Base-by-base conservation (phyloP, 1,140 invertebrate species). In the Andricus grossulariae region DNA sequence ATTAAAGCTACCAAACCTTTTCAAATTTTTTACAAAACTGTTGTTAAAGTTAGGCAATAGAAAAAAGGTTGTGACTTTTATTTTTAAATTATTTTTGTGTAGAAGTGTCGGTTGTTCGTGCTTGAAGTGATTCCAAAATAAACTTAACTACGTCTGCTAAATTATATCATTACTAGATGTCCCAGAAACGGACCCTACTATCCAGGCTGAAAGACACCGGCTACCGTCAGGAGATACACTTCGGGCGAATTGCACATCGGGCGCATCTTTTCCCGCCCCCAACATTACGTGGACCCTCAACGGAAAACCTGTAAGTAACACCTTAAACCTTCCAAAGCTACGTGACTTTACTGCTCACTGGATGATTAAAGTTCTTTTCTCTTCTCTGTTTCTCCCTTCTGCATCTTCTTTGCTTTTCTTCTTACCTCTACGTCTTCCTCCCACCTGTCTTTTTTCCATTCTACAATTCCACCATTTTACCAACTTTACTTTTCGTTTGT, bases 281-380 rank as follows among this genome's bases (percentile, higher is more conserved):
- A 93, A 95, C 85, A 94, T 97, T 87, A 96, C 95, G 75, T 97
- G 96, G 96, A 93, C 95, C 83, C 94, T 97, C 87, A 97, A 97
- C 92, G 94, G 94, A 83, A 92, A 94, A 86, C 94, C 94, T 93
- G 96, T 97, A 93, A 93, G 89, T 91, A 88, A 88, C 79, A 80
- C 74, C 80, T 76, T 76, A 60, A 70, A 50, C 52, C 60, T 78
- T 21, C 55, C 19, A 72, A 76, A 77, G 60, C 79, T 89, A 88
- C 88, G 87, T 87, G 86, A 89, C 85, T 87, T 76, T 80, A 82
- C 82, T 86, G 79, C 86, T 76, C 80, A 82, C 82, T 86, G 79
- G 82, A 89, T 87, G 82, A 88, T 88, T 85, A 85, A 87, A 88
- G 75, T 85, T 84, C 73, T 80, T 70, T 60, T 80, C 73, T 75